Evolutionary conservation across 2,113 vertebrate genomes (phyloP).

Genomic region (Pluvianellus socialis): DNA sequence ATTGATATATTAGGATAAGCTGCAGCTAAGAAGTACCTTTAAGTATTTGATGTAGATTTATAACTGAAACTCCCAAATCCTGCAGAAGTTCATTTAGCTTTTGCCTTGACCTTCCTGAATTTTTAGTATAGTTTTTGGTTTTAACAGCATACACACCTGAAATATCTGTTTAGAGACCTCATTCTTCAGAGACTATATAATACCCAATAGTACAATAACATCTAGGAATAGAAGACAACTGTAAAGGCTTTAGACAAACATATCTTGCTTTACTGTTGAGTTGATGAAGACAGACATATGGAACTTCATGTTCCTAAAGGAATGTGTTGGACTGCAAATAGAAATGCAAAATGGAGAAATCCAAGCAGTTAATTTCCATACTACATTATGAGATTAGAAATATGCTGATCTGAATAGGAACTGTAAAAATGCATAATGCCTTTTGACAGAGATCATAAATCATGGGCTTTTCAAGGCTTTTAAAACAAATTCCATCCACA

Average conservation of each 20-base stretch:
- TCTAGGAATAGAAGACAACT: not conserved
- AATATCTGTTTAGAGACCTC: not conserved
- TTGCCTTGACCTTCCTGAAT: not conserved
- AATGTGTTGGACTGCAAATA: not conserved
- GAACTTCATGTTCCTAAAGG: slow-evolving; percentile 18
- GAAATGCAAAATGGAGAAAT: slow-evolving; percentile 26
- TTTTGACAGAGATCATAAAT: slow-evolving; percentile 55
- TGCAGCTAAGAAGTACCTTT: not conserved
- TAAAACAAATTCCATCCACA: slow-evolving; percentile 46
- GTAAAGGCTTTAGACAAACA: not conserved
- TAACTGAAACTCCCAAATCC: not conserved
- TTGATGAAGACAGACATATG: not conserved
- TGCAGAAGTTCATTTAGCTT: not conserved
- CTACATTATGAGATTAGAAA: slow-evolving; percentile 34
- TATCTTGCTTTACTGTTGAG: slow-evolving; percentile 1
- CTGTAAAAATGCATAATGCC: slow-evolving; percentile 34
- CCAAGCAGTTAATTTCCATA: slow-evolving; percentile 30
- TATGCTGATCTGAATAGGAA: slow-evolving; percentile 22
- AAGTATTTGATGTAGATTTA: not conserved
- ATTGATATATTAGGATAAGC: not conserved
- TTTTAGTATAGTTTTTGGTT: not conserved
- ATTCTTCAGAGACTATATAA: not conserved
- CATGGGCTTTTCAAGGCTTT: slow-evolving; percentile 22
- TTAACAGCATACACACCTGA: not conserved
- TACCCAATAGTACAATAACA: not conserved